A percentile compares a stretch with the other conserved stretches of the same genome.
phyloP scores from a whole-genome alignment of 2,888 invertebrate genomes.

The Brachylomia viminalis region DNA sequence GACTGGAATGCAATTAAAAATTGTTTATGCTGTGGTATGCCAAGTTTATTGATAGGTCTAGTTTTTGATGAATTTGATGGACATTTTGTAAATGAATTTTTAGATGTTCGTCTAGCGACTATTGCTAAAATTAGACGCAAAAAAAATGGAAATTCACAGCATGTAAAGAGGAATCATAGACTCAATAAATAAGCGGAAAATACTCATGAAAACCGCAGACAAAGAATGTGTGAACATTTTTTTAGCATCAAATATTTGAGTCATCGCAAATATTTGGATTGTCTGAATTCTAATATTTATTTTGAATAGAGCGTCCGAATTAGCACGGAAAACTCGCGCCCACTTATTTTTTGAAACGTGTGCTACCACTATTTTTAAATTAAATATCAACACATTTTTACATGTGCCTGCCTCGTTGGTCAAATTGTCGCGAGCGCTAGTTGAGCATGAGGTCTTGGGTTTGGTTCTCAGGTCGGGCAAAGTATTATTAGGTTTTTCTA shows the following conservation, averaged over 20 bases:
- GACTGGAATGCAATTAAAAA: constrained; percentile 10
- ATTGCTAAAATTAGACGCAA: neutral
- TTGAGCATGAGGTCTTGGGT: neutral
- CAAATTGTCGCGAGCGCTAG: neutral
- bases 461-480: neutral
- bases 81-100: constrained; percentile 5
- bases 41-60: neutral
- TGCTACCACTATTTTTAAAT: constrained; percentile 49
- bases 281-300: constrained; percentile 60
- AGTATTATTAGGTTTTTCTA: neutral
- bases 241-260: constrained; percentile 48
- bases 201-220: constrained; percentile 44
- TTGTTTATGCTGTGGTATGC: neutral
- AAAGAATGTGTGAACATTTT: constrained; percentile 49
- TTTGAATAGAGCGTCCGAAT: constrained; percentile 38
- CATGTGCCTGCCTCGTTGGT: neutral
- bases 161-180: constrained; percentile 19
- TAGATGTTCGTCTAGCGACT: neutral
- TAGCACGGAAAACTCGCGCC: constrained; percentile 36
- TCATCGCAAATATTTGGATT: constrained; percentile 55
- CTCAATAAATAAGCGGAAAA: constrained; percentile 42
- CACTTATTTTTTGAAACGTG: constrained; percentile 39
- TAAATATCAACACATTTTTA: constrained; percentile 7
- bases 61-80: neutral
- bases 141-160: constrained; percentile 9